Base-by-base conservation (phyloP, 2,888 invertebrate species). In the Latrodectus elegans region DNA sequence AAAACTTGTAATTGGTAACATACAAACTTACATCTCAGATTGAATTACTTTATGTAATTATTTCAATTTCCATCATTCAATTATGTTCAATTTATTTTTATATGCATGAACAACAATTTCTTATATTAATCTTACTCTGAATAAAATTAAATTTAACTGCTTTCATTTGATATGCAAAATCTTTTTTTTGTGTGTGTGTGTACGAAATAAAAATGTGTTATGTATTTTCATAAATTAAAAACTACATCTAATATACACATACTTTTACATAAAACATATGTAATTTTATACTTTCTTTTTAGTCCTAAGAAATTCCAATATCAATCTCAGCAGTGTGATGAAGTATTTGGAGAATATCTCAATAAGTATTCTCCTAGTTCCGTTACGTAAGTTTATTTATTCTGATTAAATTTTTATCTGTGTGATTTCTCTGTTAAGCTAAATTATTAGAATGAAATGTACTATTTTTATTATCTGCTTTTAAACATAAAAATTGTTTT, bases 291-390 rank as follows among this genome's bases (percentile, higher is more conserved):
- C 26, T 53, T 77, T 68, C 12, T 49, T 55, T 65, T 4, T 26
- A 85, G 79, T 4, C 74, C 74, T 65, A 26, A 38, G 14, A 84
- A 77, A 17, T 74, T 60, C 3, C 17, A 72, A 15, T 68, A 70
- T 26, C 15, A 60, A 51, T 22, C 74, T 17, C 10, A 53, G n/a
- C 9, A 70, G 22, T 52, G 17, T 15, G 85, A 86, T 53, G 75
- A 86, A 80, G 65, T 86, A 76, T 86, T 86, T 76, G 80, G 70
- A 12, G 75, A 86, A 22, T 86, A 80, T 22, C 22, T 86, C 15
- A 80, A 76, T 22, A 80, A 80, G 65, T 86, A 80, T 52, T 86
- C 85, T 38, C 8, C 85, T 12, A 86, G 85, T 72, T 76, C 75
- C 72, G 76, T 71, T 11, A 74, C 72, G 85, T 86, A 71, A 86